These are phyloP conservation scores for Pluvianellus socialis DNA, from an alignment of 2,113 vertebrate species.

Conservation along the genomic window DNA sequence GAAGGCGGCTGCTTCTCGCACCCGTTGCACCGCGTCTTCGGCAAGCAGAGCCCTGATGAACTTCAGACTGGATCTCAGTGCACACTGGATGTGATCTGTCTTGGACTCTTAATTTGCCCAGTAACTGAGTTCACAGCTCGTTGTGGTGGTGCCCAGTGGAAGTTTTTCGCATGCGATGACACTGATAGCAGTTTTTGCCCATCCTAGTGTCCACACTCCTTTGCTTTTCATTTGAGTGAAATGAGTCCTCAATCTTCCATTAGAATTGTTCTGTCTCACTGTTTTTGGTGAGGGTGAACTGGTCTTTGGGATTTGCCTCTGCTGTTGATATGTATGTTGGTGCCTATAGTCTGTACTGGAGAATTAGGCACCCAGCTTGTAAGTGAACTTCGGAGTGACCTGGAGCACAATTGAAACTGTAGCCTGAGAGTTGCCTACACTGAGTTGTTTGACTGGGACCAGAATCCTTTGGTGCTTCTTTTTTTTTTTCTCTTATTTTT, in stretches of 20 bases:
- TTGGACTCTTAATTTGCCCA: background rate
- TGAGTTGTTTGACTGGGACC: background rate
- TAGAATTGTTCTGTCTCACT: background rate
- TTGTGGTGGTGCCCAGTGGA: background rate
- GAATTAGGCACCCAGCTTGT: background rate
- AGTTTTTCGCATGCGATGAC: fast-evolving
- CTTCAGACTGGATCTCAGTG: background rate
- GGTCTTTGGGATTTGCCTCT: background rate
- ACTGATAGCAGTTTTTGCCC: background rate
- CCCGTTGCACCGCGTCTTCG: background rate
- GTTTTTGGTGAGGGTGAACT: background rate
- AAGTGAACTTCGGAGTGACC: background rate
- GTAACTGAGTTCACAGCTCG: background rate
- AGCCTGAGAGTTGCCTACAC: background rate
- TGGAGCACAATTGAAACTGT: background rate
- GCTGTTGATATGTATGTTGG: background rate
- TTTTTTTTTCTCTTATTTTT: background rate
- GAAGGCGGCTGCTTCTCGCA: background rate
- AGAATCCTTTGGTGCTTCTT: background rate
- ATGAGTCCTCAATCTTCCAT: background rate
- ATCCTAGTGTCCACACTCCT: fast-evolving
- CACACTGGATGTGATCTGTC: fast-evolving
- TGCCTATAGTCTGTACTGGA: background rate
- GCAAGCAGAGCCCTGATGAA: background rate
- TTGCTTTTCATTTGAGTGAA: background rate